Percentiles rank a stretch among this genome's conserved stretches.
Conservation (phyloP, 2,797 vertebrate species). For the Thunnus albacares region DNA sequence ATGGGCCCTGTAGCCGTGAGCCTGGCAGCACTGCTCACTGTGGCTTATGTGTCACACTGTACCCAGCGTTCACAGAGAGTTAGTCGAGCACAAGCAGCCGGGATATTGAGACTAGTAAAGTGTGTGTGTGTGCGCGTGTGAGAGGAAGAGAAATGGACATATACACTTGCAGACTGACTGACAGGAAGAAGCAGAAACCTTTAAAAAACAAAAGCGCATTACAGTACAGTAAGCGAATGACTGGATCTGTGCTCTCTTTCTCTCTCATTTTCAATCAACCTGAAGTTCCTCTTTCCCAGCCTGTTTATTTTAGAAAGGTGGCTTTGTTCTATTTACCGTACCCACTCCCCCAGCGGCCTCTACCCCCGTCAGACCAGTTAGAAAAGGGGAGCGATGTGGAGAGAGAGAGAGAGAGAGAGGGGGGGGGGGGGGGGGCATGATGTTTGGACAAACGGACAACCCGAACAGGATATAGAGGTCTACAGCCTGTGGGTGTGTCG, state of each 20-base stretch:
- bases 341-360: constrained; percentile 70
- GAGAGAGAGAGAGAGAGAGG: background rate
- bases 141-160: constrained; percentile 15
- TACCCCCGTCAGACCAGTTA: constrained; percentile 76
- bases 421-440: constrained; percentile 40
- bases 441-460: constrained; percentile 87
- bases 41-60: constrained; percentile 67
- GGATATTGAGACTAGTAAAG: constrained; percentile 47
- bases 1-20: constrained; percentile 65
- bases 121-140: constrained; percentile 26
- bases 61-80: constrained; percentile 55
- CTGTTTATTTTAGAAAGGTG: constrained; percentile 83
- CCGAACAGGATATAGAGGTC: constrained; percentile 88
- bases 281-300: constrained; percentile 67
- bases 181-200: constrained; percentile 53
- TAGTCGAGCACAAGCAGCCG: constrained; percentile 45
- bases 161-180: constrained; percentile 40
- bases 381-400: constrained; percentile 66
- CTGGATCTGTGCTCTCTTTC: constrained; percentile 37
- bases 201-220: constrained; percentile 33
- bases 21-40: constrained; percentile 56
- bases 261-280: constrained; percentile 63
- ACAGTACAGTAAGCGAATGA: constrained; percentile 33
- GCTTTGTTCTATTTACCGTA: constrained; percentile 81
- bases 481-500: constrained; percentile 87